These are phyloP conservation scores for Ochotona curzoniae DNA, from an alignment of 2,113 vertebrate species.

Conservation along the genomic window DNA sequence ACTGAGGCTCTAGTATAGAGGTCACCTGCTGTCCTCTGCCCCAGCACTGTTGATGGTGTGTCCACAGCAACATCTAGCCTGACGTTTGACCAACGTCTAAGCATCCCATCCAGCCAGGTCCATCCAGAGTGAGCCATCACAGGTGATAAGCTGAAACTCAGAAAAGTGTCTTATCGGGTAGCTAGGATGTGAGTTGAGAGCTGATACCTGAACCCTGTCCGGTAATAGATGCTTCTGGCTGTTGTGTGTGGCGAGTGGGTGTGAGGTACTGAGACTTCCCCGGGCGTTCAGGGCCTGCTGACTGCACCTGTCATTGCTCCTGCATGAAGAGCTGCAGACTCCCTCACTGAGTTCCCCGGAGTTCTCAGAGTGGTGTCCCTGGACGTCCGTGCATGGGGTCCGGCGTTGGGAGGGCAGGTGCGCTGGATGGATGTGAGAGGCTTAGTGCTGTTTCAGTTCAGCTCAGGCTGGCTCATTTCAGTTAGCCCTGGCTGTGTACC, in stretches of 20 bases:
- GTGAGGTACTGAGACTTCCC: neutral
- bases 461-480: fast-evolving
- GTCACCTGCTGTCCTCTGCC: neutral
- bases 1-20: neutral
- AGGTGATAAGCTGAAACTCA: neutral
- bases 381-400: neutral
- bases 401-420: neutral
- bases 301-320: neutral
- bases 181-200: neutral
- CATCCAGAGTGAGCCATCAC: neutral
- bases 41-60: neutral
- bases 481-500: neutral
- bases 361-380: neutral
- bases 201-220: neutral
- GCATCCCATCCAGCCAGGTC: neutral
- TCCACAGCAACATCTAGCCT: neutral
- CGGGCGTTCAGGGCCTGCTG: neutral
- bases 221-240: neutral
- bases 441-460: neutral
- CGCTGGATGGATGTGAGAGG: neutral
- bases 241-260: neutral
- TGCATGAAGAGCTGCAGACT: neutral
- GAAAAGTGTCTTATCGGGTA: neutral
- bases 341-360: neutral
- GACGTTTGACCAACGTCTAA: neutral